Evolutionary conservation across 2,113 vertebrate genomes (phyloP).

Genomic region (Centropus unirufus): DNA sequence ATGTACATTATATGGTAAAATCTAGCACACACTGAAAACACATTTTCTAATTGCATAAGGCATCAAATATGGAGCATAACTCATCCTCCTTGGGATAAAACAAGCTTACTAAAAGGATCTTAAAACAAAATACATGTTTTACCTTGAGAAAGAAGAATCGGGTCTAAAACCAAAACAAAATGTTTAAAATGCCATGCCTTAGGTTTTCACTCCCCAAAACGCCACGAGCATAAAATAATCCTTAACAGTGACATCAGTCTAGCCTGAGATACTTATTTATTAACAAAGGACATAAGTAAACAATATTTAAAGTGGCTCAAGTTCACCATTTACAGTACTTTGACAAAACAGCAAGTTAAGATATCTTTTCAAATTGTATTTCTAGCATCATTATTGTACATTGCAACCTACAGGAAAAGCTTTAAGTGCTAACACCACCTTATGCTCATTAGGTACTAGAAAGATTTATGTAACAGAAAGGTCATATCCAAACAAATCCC

Average conservation of each 20-base stretch:
- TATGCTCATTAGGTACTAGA: background rate
- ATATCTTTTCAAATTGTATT: background rate
- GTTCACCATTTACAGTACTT: background rate
- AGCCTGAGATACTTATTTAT: background rate
- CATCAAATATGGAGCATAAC: background rate
- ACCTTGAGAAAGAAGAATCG: slow-evolving; percentile 8
- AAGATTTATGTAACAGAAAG: background rate
- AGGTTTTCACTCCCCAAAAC: background rate
- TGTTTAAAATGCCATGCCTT: background rate
- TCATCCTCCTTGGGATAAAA: background rate
- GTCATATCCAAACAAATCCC: background rate
- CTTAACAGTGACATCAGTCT: background rate
- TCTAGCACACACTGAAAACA: background rate
- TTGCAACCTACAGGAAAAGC: background rate
- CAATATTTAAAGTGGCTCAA: background rate
- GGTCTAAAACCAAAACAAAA: background rate
- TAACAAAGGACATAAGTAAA: background rate
- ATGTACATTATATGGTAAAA: background rate
- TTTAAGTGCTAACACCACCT: background rate
- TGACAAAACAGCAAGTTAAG: background rate
- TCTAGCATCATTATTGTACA: background rate
- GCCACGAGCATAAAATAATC: background rate
- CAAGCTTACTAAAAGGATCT: background rate
- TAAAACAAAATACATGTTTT: background rate
- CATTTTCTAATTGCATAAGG: slow-evolving; percentile 12